phyloP scores from a whole-genome alignment of 2,797 vertebrate genomes.

The Peromyscus eremicus region DNA sequence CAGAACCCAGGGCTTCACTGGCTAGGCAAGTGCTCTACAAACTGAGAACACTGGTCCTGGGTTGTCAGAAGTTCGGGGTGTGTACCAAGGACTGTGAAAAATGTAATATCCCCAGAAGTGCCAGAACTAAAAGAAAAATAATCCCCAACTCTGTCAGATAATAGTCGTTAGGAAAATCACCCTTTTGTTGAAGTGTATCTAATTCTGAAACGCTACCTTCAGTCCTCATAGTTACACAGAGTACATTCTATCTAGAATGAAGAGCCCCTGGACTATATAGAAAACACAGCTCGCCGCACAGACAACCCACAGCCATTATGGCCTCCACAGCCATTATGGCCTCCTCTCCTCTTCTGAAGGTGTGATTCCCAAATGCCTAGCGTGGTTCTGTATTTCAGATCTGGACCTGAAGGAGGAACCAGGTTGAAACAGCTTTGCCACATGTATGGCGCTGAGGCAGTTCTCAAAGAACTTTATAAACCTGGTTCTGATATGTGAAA shows the following conservation, averaged over 20 bases:
- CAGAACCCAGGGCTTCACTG: not conserved
- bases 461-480: constrained; percentile 51
- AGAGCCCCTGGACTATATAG: not conserved
- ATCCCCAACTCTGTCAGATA: not conserved
- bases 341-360: constrained; percentile 9
- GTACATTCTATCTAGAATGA: not conserved
- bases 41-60: not conserved
- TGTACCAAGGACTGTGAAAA: not conserved
- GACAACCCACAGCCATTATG: not conserved
- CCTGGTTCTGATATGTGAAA: constrained; percentile 64
- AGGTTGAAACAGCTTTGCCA: constrained; percentile 39
- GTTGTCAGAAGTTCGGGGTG: not conserved
- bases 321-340: no score
- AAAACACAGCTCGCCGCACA: not conserved
- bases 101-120: not conserved
- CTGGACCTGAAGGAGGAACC: not conserved
- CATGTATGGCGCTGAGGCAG: not conserved
- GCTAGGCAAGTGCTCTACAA: no score
- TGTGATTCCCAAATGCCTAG: not conserved
- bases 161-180: constrained; percentile 47
- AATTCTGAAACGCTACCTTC: constrained; percentile 34
- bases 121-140: not conserved
- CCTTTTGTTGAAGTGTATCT: not conserved
- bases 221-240: not conserved
- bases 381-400: not conserved